Base-by-base conservation (phyloP, 2,888 invertebrate genomes). In the Andrena fulva region DNA sequence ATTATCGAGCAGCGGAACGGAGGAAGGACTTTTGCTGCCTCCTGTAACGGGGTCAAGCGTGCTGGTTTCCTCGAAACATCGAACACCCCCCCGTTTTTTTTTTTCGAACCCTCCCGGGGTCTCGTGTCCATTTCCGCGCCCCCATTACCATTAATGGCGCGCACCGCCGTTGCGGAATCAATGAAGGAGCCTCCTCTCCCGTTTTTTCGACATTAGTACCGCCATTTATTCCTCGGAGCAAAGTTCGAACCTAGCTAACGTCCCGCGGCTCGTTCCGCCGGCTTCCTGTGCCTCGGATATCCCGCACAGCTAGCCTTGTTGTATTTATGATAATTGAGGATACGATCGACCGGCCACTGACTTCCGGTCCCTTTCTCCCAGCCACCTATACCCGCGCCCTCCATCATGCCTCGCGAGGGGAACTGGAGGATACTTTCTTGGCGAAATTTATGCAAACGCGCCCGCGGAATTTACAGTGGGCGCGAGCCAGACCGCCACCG, bases 281-380 rank as follows among this genome's bases (percentile, higher is more conserved):
- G 50, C 62, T 74, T 54, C 48, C 48, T 66, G 5, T 10, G 31
- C 56, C 72, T 81, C 83, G 88, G 80, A 88, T 88, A 86, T 88
- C 83, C 85, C 88, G 82, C 79, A 68, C 82, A 84, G 80, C 79
- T 80, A 83, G 75, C 83, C 83, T 82, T 77, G 77, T 77, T 78
- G 78, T 81, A 67, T 86, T 88, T 86, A 79, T 79, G 80, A 85
- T 88, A 86, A 88, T 86, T 72, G 77, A 67, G 70, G 59, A 31
- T 68, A 63, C 74, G 62, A 79, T 79, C 80, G 71, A 59, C 56
- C 10, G 56, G n/a, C 29, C 20, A 31, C 75, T 8, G 64, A 52
- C 64, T 29, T 71, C 54, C 71, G 54, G 7, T 10, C 7, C 27
- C n/a, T 12, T n/a, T 29, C 3, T 29, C 48, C 24, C 42, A 42